Base-by-base conservation (phyloP, 2,888 invertebrate genomes). In the Melieria crassipennis region DNA sequence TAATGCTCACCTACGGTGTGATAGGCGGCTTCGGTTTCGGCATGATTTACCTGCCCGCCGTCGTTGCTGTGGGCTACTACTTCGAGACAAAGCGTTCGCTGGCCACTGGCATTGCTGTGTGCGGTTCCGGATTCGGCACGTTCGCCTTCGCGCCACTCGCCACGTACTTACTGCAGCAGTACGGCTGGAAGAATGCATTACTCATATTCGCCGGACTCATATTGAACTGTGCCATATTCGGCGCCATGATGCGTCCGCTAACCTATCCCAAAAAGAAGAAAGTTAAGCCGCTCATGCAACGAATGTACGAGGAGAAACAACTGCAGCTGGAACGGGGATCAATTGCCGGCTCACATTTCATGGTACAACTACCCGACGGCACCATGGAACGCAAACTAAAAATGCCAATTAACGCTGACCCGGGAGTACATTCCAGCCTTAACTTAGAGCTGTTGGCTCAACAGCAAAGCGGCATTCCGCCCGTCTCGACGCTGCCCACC, bases 21-120 rank as follows among this genome's bases (percentile, higher is more conserved):
- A 87, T 98, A 82, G 98, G 98, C 88, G 99, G 96, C 76, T 91
- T 97, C 79, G 97, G 97, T 42, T 95, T 97, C 84, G 96, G 97
- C 75, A 91, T 97, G 88, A 95, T 97, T 81, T 97, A 97, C 87
- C 90, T 99, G 62, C 98, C 98, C 0, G 98, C 98, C 3, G 98
- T 99, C 55, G 98, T 98, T 10, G 96, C 96, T 69, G 98, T 98
- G 45, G 97, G 97, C 6, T 97, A 97, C 88, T 98, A 98, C 88
- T 99, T 99, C 88, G 98, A 98, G 88, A 95, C 96, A 62, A 94
- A 95, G 80, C 90, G 98, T 75, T 96, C 98, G 10, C 88, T 98
- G 76, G 98, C 98, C 63, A 98, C 98, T 66, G 98, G 93, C 68
- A 94, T 95, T 72, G 98, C 98, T 0, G 98, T 98, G 0, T 98